Evolutionary conservation across 2,797 vertebrate genomes (phyloP), one percentile per base, ranked within the genome.

Genomic region (Lepilemur ruficaudatus): DNA sequence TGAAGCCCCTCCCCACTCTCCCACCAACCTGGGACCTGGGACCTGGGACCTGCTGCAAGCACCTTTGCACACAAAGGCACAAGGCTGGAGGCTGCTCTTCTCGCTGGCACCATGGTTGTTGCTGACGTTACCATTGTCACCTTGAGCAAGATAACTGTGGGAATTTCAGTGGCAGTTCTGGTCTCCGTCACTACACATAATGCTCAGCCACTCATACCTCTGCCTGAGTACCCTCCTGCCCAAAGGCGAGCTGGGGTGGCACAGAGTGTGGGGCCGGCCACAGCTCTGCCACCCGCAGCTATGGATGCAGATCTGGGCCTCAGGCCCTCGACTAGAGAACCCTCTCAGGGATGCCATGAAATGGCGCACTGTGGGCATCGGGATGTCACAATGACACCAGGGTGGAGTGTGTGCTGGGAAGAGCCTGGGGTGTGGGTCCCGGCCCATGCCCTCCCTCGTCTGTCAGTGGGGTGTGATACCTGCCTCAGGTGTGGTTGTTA

Each of bases 301-400:
- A 7, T 11, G 41, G 41, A 32, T 35, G 6, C 7, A 13, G 46
- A 18, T 15, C 14, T 48, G 10, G 55, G 63, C 38, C 63, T 78
- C 30, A 2, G 1, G 4, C 25, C 8, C 17, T 72, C 23, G 1
- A 15, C 15, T 6, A 38, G 48, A 32, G 52, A 67, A 85, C 48
- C 23, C 35, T 84, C 1, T 0, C 23, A 17, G 65, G 65, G 11
- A 35, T 10, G 14, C 1, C 28, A n/a, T 3, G 55, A 32, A 61
- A 8, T 4, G 32, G 2, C 18, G 9, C n/a, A 5, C 32, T 30
- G 41, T 35, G 41, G 55, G 23, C 18, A n/a, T 20, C 15, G 2
- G 11, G 2, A 0, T 1, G 43, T 22, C 18, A 30, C 2, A 1
- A 7, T 73, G 22, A 3, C 79, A 32, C 1, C 2, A 23, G 48